Conservation (phyloP, 2,797 vertebrate genomes). For the Phrynocephalus vlangalii region DNA sequence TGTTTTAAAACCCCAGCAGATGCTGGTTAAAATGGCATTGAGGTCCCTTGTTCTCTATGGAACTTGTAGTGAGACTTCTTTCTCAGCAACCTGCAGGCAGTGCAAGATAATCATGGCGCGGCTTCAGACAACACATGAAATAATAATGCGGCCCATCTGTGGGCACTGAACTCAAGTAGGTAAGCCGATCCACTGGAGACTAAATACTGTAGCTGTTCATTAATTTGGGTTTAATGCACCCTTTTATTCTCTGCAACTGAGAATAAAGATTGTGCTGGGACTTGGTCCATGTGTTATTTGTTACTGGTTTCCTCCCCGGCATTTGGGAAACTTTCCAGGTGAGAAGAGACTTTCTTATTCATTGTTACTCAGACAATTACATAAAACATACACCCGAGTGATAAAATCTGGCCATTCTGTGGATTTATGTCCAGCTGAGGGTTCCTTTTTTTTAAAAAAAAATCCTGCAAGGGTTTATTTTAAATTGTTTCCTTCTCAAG, state of each 20-base stretch:
- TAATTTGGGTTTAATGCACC: slow-evolving; percentile 23
- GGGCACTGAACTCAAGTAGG: not conserved
- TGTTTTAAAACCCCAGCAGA: not conserved
- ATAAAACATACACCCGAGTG: not conserved
- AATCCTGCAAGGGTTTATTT: not conserved
- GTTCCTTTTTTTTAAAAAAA: not conserved
- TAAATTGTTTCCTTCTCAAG: not conserved
- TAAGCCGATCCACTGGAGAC: not conserved
- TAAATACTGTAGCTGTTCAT: not conserved
- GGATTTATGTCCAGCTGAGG: not conserved
- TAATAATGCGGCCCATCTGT: slow-evolving; percentile 17
- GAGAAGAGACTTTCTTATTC: not conserved
- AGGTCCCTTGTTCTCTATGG: not conserved
- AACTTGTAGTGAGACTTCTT: not conserved
- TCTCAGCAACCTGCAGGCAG: not conserved
- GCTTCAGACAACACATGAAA: slow-evolving; percentile 29
- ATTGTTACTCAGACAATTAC: slow-evolving; percentile 16
- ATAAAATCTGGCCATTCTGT: not conserved
- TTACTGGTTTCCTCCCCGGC: not conserved
- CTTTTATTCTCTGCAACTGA: slow-evolving; percentile 16
- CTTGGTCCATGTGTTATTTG: slow-evolving; percentile 8
- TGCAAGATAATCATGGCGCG: not conserved
- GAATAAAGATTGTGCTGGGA: not conserved
- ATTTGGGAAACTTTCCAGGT: not conserved
- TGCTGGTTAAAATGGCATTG: not conserved